Evolutionary conservation across 2,113 vertebrate genomes (phyloP), one percentile per base, ranked within the genome.

Genomic region (Neolamprologus devosi): DNA sequence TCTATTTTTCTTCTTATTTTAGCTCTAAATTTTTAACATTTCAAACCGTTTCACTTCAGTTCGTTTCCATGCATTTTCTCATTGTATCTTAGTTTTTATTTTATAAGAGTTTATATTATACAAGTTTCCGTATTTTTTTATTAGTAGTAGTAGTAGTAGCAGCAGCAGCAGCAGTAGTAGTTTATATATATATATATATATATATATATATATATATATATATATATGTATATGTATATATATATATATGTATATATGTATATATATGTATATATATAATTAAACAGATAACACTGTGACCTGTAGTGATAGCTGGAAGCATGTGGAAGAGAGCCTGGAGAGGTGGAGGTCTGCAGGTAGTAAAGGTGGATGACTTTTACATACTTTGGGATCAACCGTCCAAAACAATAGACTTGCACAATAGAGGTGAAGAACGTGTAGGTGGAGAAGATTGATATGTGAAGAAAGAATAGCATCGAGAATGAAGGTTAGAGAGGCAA

Each of bases 141-240:
- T 0, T 60, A 60, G 0, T 28, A 28, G 0, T 33, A 60, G 5
- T 33, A 60, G 8, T 17, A 33, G 42, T 6, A 60, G 0, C 2
- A 26, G 2, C 5, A 58, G 13, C 5, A 58, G 8, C 6, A 33
- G 28, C 1, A 65, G 19, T 21, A 12, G 9, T 65, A 37, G 35
- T 37, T 37, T 10, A 9, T 35, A 35, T 35, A 35, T 35, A 35
- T 37, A 37, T 35, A 35, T 10, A 37, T 37, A 1, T 8, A n/a
- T 65, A 23, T 33, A 3, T 9, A 35, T 35, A 33, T 33, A 33
- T 33, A 35, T 9, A 9, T 9, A 4, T 35, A 4, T 35, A 35
- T 35, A 9, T 37, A 10, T 10, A 37, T 40, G 9, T 37, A 37
- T 33, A 33, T 35, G 9, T 37, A 37, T 10, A 10, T 65, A 26